Evolutionary conservation across 2,888 invertebrate genomes (phyloP).

Genomic region (Spodoptera littoralis): DNA sequence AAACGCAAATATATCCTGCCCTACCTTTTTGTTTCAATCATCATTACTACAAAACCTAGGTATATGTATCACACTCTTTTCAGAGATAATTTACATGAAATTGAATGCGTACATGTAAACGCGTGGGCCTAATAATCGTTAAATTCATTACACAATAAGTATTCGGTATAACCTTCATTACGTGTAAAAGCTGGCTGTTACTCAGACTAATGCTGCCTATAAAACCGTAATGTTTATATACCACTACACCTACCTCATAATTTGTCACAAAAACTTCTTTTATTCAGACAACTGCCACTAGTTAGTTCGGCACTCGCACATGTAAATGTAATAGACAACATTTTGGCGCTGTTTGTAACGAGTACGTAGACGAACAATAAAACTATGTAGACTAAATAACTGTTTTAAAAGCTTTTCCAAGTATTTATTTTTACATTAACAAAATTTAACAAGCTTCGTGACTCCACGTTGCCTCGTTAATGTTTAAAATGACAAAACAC

Average conservation of each 20-base stretch:
- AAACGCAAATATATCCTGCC: no score
- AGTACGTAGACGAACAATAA: no score
- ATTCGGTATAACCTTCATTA: slow-evolving; percentile 20
- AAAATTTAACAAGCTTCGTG: slow-evolving; percentile 14
- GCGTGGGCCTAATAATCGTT: slow-evolving; percentile 4
- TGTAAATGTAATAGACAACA: no score
- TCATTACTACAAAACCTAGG: no score
- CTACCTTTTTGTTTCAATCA: no score
- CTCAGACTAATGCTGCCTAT: slow-evolving; percentile 23
- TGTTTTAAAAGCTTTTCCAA: no score
- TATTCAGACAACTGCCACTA: not conserved
- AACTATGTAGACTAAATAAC: no score
- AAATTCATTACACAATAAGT: slow-evolving; percentile 11
- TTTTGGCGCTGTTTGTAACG: no score
- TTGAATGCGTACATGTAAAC: not conserved
- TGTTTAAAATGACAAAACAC: slow-evolving; percentile 15
- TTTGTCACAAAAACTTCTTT: slow-evolving; percentile 9
- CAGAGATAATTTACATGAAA: not conserved
- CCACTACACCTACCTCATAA: slow-evolving; percentile 9
- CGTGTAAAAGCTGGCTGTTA: slow-evolving; percentile 23
- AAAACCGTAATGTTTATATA: slow-evolving; percentile 13
- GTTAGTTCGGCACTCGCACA: no score
- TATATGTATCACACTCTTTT: no score
- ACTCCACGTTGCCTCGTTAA: slow-evolving; percentile 17
- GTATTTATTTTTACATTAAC: no score